Percentiles rank a stretch among this genome's conserved stretches.
Conservation (phyloP, 2,113 vertebrate genomes). For the Rousettus leschenaultii region DNA sequence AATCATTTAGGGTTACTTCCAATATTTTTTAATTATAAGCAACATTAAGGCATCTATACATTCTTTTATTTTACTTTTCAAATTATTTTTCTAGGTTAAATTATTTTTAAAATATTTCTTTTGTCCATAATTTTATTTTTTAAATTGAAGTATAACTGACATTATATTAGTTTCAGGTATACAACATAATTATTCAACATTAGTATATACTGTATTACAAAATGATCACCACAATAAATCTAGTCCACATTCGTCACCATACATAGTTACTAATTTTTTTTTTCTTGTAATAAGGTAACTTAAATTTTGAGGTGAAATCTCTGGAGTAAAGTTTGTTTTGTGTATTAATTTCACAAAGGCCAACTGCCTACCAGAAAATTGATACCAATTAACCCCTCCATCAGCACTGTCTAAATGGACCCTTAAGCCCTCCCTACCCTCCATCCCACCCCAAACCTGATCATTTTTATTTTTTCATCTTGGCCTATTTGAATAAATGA, state of each 20-base stretch:
- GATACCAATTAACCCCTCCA: neutral
- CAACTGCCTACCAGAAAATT: neutral
- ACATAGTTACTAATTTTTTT: neutral
- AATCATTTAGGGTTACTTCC: neutral
- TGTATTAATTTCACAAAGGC: neutral
- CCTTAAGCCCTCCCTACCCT: neutral
- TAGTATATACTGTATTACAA: neutral
- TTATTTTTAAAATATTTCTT: neutral
- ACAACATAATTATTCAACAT: neutral
- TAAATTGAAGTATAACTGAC: neutral
- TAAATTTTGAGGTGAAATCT: slow-evolving; percentile 15
- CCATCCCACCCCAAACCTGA: neutral
- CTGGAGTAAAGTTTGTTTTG: neutral
- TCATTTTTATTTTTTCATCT: slow-evolving; percentile 3
- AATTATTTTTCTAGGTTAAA: slow-evolving; percentile 18
- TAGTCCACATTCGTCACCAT: neutral
- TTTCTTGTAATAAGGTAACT: neutral
- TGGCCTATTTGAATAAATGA: neutral
- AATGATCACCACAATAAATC: neutral
- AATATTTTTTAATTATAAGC: slow-evolving; percentile 26
- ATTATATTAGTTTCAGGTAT: neutral
- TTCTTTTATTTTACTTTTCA: neutral
- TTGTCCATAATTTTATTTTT: neutral
- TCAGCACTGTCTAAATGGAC: neutral
- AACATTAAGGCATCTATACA: neutral